Evolutionary conservation across 2,113 vertebrate genomes (phyloP), one percentile per base, ranked within the genome.

Genomic region (Dolichallabes microphthalmus): DNA sequence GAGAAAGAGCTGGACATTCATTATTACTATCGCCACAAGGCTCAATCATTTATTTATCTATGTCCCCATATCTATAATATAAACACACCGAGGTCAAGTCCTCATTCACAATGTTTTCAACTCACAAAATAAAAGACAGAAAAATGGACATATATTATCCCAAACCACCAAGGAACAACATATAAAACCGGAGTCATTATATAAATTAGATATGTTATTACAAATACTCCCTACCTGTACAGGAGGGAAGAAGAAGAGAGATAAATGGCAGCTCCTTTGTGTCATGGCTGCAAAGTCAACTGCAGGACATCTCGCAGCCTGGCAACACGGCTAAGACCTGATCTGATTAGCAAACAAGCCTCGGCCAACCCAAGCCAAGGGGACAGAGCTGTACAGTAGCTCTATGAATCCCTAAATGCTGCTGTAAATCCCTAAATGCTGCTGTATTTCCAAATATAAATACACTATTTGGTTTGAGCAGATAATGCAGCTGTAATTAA

Each of bases 231-330:
- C 87, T 94, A 95, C 93, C 94, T 94, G 93, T 85, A 94, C 92
- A 0, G 95, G 93, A 45, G 93, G 92, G 89, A 94, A 93, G 85
- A 95, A 78, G 83, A 94, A 92, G 60, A 95, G 88, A 52, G 93
- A 94, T 85, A 93, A 94, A 32, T 91, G 90, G 86, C 93, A 95
- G 90, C 93, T 93, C 81, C 94, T 94, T 86, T 95, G 93, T 90
- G 94, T 94, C 94, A 95, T 95, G 88, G 88, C 92, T 66, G 39
- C 39, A 80, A 79, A 90, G 88, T 80, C 19, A 2, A 88, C 77
- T 83, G 64, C 39, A 80, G 64, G 83, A 71, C 50, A 19, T 85
- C 75, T 89, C 80, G 80, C 88, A 85, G 82, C 87, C 85, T 82
- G 87, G 53, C 87, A 76, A 85, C 85, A 82, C 80, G 86, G 27